Evolutionary conservation across 2,113 vertebrate genomes (phyloP).

Genomic region (Antennarius striatus): DNA sequence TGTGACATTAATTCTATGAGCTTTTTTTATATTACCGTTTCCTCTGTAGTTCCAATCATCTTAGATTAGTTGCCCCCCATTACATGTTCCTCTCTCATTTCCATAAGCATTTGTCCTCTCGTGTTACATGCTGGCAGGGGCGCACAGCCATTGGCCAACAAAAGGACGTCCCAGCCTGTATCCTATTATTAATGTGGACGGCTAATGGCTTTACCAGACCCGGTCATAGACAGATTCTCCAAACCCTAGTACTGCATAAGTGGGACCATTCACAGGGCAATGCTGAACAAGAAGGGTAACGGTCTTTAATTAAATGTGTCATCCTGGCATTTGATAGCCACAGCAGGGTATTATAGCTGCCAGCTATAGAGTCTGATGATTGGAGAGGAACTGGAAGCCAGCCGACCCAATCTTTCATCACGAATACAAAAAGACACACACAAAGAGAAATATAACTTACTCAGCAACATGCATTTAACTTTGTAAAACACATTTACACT

Average conservation of each 20-base stretch:
- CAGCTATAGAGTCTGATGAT: slow-evolving; percentile 32
- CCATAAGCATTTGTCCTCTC: slow-evolving; percentile 52
- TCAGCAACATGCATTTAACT: too few relatives aligned
- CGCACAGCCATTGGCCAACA: slow-evolving; percentile 48
- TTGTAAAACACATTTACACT: too few relatives aligned
- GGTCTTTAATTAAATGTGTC: slow-evolving; percentile 75
- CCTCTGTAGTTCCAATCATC: slow-evolving; percentile 52
- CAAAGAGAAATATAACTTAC: background rate
- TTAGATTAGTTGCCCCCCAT: slow-evolving; percentile 56
- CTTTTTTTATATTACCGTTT: slow-evolving; percentile 35
- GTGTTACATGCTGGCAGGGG: slow-evolving; percentile 34
- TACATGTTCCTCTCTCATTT: slow-evolving; percentile 56
- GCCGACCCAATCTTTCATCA: slow-evolving; percentile 27
- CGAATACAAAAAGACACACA: background rate
- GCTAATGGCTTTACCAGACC: slow-evolving; percentile 71
- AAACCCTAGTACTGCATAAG: slow-evolving; percentile 47
- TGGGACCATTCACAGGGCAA: slow-evolving; percentile 39
- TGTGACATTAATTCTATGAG: slow-evolving; percentile 53
- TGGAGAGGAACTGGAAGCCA: slow-evolving; percentile 7
- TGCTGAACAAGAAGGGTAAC: slow-evolving; percentile 46
- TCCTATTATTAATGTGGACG: slow-evolving; percentile 55
- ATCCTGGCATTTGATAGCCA: slow-evolving; percentile 71
- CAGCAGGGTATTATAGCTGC: slow-evolving; percentile 46
- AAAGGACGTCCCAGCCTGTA: slow-evolving; percentile 51
- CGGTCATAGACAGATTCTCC: slow-evolving; percentile 42